A percentile compares a stretch with the other conserved stretches of the same genome.
Evolutionary conservation across 1,140 invertebrate genomes (phyloP).

Genomic region (Rhagoletis zephyria): DNA sequence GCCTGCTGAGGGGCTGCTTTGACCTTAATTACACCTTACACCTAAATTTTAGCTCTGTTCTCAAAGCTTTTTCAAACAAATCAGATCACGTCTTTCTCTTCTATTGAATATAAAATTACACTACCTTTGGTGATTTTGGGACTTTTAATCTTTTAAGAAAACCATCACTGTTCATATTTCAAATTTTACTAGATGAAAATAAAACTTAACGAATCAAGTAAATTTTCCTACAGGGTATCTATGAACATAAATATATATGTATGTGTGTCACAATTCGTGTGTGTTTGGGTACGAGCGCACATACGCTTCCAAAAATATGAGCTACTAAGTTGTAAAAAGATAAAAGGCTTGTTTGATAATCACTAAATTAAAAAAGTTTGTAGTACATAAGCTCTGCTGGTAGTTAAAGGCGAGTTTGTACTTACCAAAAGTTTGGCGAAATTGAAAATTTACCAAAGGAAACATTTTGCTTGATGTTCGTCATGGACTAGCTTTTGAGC

Average conservation of each 20-base stretch:
- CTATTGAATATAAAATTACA: too few relatives aligned
- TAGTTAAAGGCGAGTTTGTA: neutral
- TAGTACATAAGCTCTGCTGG: neutral
- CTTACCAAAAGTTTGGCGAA: neutral
- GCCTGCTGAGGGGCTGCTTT: too few relatives aligned
- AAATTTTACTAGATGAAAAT: too few relatives aligned
- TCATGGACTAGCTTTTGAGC: neutral
- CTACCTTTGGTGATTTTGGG: too few relatives aligned
- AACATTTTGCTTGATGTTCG: neutral
- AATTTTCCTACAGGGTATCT: too few relatives aligned
- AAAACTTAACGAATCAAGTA: too few relatives aligned
- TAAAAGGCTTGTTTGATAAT: neutral
- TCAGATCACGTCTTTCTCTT: too few relatives aligned
- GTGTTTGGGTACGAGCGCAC: neutral
- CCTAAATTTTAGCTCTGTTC: too few relatives aligned
- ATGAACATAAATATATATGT: neutral
- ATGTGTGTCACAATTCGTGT: neutral
- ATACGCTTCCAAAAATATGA: neutral
- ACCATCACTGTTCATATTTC: too few relatives aligned
- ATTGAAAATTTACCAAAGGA: neutral
- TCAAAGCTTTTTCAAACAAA: too few relatives aligned
- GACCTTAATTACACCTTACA: too few relatives aligned
- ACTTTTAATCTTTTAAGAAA: too few relatives aligned
- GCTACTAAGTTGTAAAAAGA: neutral
- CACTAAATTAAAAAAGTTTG: conserved; percentile 12